phyloP scores from a whole-genome alignment of 2,888 invertebrate genomes.

The Trypoxylon attenuatum region DNA sequence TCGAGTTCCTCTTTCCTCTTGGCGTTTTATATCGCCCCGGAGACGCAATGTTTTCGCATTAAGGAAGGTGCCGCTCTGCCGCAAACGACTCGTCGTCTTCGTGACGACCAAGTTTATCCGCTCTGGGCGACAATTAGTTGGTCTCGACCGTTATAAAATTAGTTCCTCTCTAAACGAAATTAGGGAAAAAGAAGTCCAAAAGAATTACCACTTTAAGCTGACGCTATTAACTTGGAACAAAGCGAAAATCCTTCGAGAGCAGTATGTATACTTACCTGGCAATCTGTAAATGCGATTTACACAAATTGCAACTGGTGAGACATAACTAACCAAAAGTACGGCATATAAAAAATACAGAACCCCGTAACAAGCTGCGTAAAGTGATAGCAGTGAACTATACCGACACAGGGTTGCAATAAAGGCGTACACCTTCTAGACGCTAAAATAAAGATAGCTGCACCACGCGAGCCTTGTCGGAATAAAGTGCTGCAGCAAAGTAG shows the following conservation, averaged over 20 bases:
- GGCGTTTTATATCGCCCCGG: slow-evolving; percentile 28
- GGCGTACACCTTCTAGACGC: background rate
- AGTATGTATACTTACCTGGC: too few species aligned
- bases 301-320: too few species aligned
- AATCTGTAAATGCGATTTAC: too few species aligned
- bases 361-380: background rate
- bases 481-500: background rate
- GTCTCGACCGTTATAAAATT: slow-evolving; percentile 58
- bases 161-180: too few species aligned
- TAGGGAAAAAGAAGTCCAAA: too few species aligned
- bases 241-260: too few species aligned
- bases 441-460: background rate
- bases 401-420: background rate
- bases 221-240: too few species aligned
- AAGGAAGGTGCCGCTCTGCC: slow-evolving; percentile 53
- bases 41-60: slow-evolving; percentile 63
- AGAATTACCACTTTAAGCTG: too few species aligned
- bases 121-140: slow-evolving; percentile 61
- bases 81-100: slow-evolving; percentile 22
- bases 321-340: background rate
- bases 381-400: background rate
- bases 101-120: slow-evolving; percentile 58
- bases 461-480: background rate
- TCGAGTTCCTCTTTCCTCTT: slow-evolving; percentile 13
- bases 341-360: background rate